Percentiles rank a stretch among this genome's conserved stretches.
Evolutionary conservation across 2,797 vertebrate species (phyloP).

Genomic region (Caiman crocodilus): DNA sequence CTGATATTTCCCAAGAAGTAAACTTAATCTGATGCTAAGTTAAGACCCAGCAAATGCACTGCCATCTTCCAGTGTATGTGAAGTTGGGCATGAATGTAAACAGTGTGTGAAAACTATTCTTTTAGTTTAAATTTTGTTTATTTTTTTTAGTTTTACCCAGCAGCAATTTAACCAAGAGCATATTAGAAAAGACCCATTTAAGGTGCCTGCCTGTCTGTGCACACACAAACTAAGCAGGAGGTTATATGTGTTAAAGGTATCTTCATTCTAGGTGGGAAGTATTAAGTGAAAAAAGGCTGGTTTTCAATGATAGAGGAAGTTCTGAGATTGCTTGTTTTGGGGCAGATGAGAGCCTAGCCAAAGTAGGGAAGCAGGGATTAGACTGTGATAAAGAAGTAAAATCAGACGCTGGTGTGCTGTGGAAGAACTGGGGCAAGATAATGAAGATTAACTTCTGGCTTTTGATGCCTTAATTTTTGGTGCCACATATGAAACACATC

Average conservation of each 20-base stretch:
- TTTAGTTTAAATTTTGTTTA: neutral
- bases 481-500: neutral
- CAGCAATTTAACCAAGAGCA: neutral
- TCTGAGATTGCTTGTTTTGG: neutral
- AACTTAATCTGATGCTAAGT: neutral
- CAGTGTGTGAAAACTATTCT: neutral
- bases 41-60: neutral
- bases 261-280: no score
- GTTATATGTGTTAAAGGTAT: neutral
- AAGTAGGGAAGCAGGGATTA: neutral
- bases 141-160: neutral
- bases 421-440: neutral
- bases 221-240: neutral
- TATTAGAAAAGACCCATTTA: neutral
- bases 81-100: neutral
- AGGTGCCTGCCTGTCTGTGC: neutral
- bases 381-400: neutral
- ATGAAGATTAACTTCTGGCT: neutral
- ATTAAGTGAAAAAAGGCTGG: neutral
- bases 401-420: neutral
- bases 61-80: neutral
- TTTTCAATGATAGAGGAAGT: neutral
- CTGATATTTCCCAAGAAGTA: neutral
- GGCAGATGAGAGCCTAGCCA: neutral
- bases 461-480: neutral